Evolutionary conservation across 2,797 vertebrate species (phyloP), one percentile per base, ranked within the genome.

Genomic region (Anabacerthia variegaticeps): DNA sequence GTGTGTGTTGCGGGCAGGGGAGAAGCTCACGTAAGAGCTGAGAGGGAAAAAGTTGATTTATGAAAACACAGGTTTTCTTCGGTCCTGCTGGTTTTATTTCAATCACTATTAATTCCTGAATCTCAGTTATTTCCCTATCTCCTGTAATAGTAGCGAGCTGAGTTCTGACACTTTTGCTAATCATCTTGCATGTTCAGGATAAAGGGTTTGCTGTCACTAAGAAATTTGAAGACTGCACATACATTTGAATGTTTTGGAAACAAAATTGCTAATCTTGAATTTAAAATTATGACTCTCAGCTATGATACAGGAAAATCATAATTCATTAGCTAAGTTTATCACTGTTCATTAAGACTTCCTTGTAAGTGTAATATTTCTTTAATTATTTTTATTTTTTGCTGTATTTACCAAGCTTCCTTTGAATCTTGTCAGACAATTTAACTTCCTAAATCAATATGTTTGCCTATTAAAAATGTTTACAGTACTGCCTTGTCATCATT

Each of bases 391-490:
- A 18, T 41, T 63, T 63, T 95, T 85, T 81, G 9, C 65, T 92
- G 4, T 71, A 68, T 95, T 95, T 90, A 77, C 48, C 26, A 77
- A 87, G 43, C 30, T 94, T 94, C 80, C 46, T 78, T 74, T 91
- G 51, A 75, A 77, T 85, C 83, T 72, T 68, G 32, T 78, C 80
- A 66, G 65, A 75, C 34, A 71, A 26, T 77, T 93, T 84, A 85
- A 89, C 78, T 95, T 85, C 69, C 43, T 86, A 82, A 97, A 96
- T 92, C 46, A 96, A 65, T 94, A 92, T 49, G 19, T 71, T 94
- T 95, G 54, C 74, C 54, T 91, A 19, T 95, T 94, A 78, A 96
- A 95, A 94, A 73, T 97, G 55, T 97, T 97, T 95, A 93, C 12
- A 3, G 41, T 90, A 92, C 67, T 96, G 65, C 65, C 87, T 93